These are phyloP conservation scores for Zeus faber DNA, from an alignment of 2,113 vertebrate genomes.

Conservation along the genomic window DNA sequence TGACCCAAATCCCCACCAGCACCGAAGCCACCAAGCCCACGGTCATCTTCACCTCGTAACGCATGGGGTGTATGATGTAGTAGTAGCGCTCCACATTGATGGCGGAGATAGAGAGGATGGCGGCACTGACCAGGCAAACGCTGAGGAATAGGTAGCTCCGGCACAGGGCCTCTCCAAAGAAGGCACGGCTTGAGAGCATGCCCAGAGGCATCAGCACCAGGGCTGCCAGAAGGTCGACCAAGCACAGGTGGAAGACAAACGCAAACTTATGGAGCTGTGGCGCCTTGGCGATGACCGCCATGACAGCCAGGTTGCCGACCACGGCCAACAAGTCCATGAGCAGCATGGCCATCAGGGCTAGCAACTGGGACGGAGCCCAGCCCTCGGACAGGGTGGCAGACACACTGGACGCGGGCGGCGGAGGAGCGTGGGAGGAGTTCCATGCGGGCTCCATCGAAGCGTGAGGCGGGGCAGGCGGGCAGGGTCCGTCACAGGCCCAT, in stretches of 20 bases:
- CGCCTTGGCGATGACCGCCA: conserved; percentile 92
- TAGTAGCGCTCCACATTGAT: conserved; percentile 98
- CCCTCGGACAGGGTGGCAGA: conserved; percentile 73
- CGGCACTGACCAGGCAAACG: conserved; percentile 91
- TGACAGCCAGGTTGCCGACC: conserved; percentile 90
- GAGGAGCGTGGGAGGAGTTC: conserved; percentile 78
- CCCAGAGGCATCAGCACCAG: conserved; percentile 95
- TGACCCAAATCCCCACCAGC: conserved; percentile 92
- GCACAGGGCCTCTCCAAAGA: conserved; percentile 89
- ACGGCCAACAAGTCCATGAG: conserved; percentile 91
- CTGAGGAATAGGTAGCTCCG: conserved; percentile 94
- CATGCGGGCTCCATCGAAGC: conserved; percentile 88
- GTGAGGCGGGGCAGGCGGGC: conserved; percentile 70
- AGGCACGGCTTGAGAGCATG: conserved; percentile 87
- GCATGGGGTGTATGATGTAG: conserved; percentile 97
- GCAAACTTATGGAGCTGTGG: conserved; percentile 95
- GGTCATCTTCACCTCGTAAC: conserved; percentile 97
- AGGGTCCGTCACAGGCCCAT: conserved; percentile 82
- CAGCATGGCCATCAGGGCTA: conserved; percentile 94
- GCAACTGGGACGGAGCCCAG: conserved; percentile 80
- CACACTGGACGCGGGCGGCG: conserved; percentile 73
- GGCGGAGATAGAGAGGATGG: conserved; percentile 96
- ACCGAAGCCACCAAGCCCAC: conserved; percentile 88
- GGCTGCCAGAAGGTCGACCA: conserved; percentile 95
- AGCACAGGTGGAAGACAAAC: conserved; percentile 97